Percentiles rank a stretch among this genome's conserved stretches.
phyloP scores from a whole-genome alignment of 1,140 invertebrate genomes.

The Macrocentrus cingulum region DNA sequence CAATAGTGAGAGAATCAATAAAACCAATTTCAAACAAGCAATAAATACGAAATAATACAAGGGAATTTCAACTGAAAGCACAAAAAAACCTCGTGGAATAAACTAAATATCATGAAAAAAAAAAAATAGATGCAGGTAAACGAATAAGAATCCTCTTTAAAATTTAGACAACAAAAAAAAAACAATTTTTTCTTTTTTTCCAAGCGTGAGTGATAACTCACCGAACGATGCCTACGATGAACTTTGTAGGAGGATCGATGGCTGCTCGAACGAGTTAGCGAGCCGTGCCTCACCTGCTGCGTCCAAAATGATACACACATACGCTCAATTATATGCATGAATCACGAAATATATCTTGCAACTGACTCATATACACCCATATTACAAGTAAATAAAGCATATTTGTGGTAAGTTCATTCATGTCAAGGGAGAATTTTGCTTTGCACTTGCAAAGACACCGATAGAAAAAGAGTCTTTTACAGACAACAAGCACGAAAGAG shows the following conservation, averaged over 20 bases:
- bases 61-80: constrained; percentile 9
- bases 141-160: not conserved
- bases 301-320: constrained; percentile 54
- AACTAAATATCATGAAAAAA: constrained; percentile 13
- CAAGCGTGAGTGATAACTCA: constrained; percentile 60
- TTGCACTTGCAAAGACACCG: not conserved
- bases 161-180: no score
- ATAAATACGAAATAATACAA: no score
- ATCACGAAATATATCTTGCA: constrained; percentile 1
- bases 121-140: constrained; percentile 4
- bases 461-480: not conserved
- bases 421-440: not conserved
- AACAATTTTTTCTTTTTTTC: constrained; percentile 13
- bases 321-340: constrained; percentile 42
- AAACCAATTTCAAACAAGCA: no score
- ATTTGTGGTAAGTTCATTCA: not conserved
- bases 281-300: constrained; percentile 71
- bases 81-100: constrained; percentile 20
- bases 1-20: no score
- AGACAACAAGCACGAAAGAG: not conserved
- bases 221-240: constrained; percentile 73
- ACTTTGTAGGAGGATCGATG: constrained; percentile 67
- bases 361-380: not conserved
- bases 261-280: constrained; percentile 68
- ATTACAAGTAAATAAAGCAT: not conserved